These are phyloP conservation scores for Bombylius major DNA, from an alignment of 2,888 invertebrate genomes.

Conservation along the genomic window DNA sequence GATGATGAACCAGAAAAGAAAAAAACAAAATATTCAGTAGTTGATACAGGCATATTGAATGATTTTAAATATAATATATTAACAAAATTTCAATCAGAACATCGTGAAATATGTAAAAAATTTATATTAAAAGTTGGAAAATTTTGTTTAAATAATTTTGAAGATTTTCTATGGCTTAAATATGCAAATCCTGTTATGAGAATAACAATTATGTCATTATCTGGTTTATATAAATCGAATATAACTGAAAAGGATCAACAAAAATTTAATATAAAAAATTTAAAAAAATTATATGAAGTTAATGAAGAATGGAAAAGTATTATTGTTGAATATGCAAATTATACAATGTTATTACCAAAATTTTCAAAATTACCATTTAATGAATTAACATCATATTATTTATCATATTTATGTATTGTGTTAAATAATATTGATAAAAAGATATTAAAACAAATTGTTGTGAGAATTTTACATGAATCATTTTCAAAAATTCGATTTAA, in stretches of 20 bases:
- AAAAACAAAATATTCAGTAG: conserved; percentile 15
- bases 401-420: conserved; percentile 46
- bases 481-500: conserved; percentile 20
- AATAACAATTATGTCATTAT: conserved; percentile 54
- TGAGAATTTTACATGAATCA: conserved; percentile 47
- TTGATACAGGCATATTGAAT: conserved; percentile 5
- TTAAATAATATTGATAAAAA: conserved; percentile 47
- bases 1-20: conserved; percentile 26
- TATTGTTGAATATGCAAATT: conserved; percentile 48
- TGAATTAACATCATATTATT: conserved; percentile 56
- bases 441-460: conserved; percentile 47
- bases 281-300: conserved; percentile 31
- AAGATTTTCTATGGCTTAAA: conserved; percentile 67
- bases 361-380: conserved; percentile 57
- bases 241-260: conserved; percentile 33
- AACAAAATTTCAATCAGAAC: conserved; percentile 36
- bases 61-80: conserved; percentile 29
- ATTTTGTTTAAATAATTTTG: conserved; percentile 70
- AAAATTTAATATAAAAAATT: conserved; percentile 26
- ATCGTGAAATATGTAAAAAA: conserved; percentile 44
- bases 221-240: conserved; percentile 47
- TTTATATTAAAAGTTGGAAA: conserved; percentile 59
- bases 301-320: conserved; percentile 49
- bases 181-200: conserved; percentile 68
- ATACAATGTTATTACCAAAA: conserved; percentile 63